These are phyloP conservation scores for Crocidura indochinensis DNA, from an alignment of 2,797 vertebrate genomes.

Conservation along the genomic window DNA sequence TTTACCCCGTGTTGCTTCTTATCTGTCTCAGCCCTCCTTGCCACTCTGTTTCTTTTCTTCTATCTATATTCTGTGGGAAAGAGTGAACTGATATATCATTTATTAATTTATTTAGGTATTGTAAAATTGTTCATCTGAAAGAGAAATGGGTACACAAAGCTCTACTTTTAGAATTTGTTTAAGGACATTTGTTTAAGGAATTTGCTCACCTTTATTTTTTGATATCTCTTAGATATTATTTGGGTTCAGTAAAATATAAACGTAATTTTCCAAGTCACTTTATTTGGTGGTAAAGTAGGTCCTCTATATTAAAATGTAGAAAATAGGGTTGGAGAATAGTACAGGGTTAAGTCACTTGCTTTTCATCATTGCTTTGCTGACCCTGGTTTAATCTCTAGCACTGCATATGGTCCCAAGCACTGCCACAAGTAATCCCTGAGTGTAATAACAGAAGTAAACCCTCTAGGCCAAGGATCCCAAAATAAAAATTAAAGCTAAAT, in stretches of 20 bases:
- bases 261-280: conserved; percentile 45
- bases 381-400: too few species aligned
- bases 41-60: too few species aligned
- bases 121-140: conserved; percentile 54
- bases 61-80: too few species aligned
- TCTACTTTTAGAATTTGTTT: not conserved
- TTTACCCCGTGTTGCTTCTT: too few species aligned
- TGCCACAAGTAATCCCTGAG: too few species aligned
- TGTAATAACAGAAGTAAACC: too few species aligned
- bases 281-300: conserved; percentile 45
- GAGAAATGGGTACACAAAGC: not conserved
- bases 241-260: not conserved
- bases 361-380: too few species aligned
- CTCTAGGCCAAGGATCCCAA: too few species aligned
- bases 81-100: not conserved
- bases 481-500: not conserved
- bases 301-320: conserved; percentile 23
- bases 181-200: not conserved
- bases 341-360: too few species aligned
- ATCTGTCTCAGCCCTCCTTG: too few species aligned
- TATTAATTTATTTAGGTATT: conserved; percentile 45
- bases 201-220: conserved; percentile 9
- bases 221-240: conserved; percentile 21
- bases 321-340: not conserved
- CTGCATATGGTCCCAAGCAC: too few species aligned